Conservation (phyloP, 2,113 vertebrate genomes). For the Lontra canadensis region DNA sequence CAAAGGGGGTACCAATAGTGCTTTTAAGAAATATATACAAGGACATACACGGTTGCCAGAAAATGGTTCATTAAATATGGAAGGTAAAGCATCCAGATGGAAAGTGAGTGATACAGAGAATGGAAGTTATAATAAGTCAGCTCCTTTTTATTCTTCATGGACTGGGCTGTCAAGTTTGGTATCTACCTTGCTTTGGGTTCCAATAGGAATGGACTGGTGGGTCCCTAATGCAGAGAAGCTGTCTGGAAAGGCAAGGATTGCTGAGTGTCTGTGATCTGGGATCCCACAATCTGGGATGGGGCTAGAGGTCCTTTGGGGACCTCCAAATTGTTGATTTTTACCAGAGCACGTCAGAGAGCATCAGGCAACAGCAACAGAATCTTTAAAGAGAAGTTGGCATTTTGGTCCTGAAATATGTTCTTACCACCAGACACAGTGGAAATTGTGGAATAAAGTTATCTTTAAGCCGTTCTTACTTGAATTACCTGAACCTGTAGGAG, state of each 20-base stretch:
- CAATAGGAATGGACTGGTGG: too few species aligned
- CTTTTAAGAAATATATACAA: not conserved
- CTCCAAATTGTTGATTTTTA: not conserved
- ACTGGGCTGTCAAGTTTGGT: not conserved
- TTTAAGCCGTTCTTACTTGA: not conserved
- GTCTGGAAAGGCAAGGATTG: not conserved
- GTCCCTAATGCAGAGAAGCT: not conserved
- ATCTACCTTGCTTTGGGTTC: not conserved
- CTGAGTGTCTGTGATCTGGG: not conserved
- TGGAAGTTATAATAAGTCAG: not conserved
- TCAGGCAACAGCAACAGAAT: not conserved
- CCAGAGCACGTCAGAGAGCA: not conserved
- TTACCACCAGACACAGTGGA: not conserved
- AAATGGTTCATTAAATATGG: not conserved
- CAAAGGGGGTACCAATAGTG: not conserved
- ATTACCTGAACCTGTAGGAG: not conserved
- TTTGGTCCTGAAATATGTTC: conserved; percentile 36
- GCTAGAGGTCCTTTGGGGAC: not conserved
- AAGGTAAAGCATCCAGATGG: not conserved
- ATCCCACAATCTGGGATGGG: not conserved
- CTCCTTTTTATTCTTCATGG: not conserved
- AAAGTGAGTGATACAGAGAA: not conserved
- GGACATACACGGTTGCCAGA: not conserved
- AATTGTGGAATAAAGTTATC: not conserved
- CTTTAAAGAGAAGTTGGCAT: not conserved